Evolutionary conservation across 2,113 vertebrate species (phyloP).

Genomic region (Phalacrocorax brasilianus): DNA sequence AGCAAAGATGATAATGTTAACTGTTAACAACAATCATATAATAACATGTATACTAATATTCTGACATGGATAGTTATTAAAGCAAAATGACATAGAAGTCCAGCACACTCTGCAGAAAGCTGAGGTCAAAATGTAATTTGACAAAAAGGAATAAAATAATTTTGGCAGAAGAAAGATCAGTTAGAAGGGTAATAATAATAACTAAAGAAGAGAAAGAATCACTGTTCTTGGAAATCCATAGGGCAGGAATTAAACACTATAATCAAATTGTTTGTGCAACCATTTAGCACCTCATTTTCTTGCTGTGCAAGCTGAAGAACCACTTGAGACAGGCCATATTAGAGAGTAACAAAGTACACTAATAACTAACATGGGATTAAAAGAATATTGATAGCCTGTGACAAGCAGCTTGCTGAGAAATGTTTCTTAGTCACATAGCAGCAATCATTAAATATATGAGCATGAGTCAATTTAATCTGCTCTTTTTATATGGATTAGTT

Average conservation of each 20-base stretch:
- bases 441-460: slow-evolving; percentile 93
- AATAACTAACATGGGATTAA: slow-evolving; percentile 85
- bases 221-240: slow-evolving; percentile 74
- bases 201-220: slow-evolving; percentile 64
- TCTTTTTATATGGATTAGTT: slow-evolving; percentile 89
- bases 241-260: slow-evolving; percentile 76
- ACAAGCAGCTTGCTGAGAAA: slow-evolving; percentile 84
- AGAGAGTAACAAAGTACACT: slow-evolving; percentile 80
- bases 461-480: slow-evolving; percentile 90
- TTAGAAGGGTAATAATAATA: slow-evolving; percentile 59
- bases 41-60: background rate
- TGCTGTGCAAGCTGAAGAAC: slow-evolving; percentile 72
- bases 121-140: background rate
- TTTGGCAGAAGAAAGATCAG: slow-evolving; percentile 8
- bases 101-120: background rate
- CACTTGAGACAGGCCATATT: slow-evolving; percentile 75
- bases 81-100: background rate
- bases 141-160: slow-evolving; percentile 49
- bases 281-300: slow-evolving; percentile 77
- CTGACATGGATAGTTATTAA: background rate
- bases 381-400: slow-evolving; percentile 86
- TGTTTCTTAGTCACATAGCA: slow-evolving; percentile 84
- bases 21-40: background rate
- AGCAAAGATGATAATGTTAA: background rate
- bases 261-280: slow-evolving; percentile 79